Evolutionary conservation across 2,113 vertebrate genomes (phyloP), one percentile per base, ranked within the genome.

Genomic region (Podocnemis expansa): DNA sequence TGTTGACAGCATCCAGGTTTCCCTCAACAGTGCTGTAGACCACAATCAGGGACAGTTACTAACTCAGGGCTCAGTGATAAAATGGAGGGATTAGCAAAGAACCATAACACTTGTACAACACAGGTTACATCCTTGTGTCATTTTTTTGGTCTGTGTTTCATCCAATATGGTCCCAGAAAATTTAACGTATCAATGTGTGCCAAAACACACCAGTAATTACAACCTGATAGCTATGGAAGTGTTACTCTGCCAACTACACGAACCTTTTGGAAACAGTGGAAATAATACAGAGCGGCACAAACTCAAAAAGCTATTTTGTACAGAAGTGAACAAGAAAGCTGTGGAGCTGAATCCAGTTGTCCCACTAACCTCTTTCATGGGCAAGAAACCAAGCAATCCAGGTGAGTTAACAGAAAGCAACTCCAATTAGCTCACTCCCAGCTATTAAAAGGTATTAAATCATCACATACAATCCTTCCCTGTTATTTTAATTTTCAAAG

Each of bases 261-360:
- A 13, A 2, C 52, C 7, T n/a, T 0, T 41, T 51, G 81, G 49
- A 14, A 2, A 5, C 0, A 8, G 4, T 31, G 12, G 43, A 17
- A 54, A 10, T 13, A 11, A 80, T 47, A 58, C 47, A 52, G 45
- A 73, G 63, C 31, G 27, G 47, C 9, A 17, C n/a, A 25, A 38
- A 60, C 29, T 58, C 56, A 19, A 10, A 21, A 73, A 43, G 41
- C 27, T 87, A 1, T 14, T 87, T 79, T 4, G 2, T 56, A 51
- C 73, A 79, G 63, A 84, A 63, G 5, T 16, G 34, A 85, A 41
- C 12, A 58, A 56, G 25, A 43, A 85, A 67, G 47, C 45, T 41
- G 21, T 80, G 83, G 84, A 80, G 70, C 41, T 14, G 38, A 89
- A n/a, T 76, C n/a, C n/a, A 78, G 70, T 52, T 82, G 60, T 5